These are phyloP conservation scores for Axinella damicornis DNA, from an alignment of 37 sponge, comb jelly and placozoan species.

Conservation along the genomic window DNA sequence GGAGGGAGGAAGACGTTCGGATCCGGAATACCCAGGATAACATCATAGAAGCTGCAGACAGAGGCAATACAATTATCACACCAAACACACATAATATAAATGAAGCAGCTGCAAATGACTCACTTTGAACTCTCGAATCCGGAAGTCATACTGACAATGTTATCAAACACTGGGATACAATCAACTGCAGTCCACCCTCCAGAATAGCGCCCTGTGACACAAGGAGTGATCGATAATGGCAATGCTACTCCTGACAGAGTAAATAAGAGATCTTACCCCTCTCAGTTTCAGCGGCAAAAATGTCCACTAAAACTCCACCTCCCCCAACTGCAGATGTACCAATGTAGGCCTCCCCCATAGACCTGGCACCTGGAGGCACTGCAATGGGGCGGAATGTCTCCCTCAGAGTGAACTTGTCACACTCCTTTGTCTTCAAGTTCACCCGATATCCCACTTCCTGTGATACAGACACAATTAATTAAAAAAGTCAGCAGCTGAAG, in stretches of 20 bases:
- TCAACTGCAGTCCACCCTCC: conserved; percentile 14
- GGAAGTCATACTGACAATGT: neutral
- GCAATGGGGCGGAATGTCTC: conserved; percentile 48
- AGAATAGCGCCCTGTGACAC: neutral
- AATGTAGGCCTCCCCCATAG: conserved; percentile 31
- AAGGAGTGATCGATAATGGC: too few relatives aligned
- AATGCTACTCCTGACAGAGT: too few relatives aligned
- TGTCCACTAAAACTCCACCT: conserved; percentile 34
- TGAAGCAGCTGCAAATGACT: too few relatives aligned
- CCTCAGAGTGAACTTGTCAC: conserved; percentile 11
- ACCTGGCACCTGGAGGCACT: conserved; percentile 49
- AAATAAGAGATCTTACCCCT: neutral
- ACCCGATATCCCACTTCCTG: conserved; percentile 44
- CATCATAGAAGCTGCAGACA: conserved; percentile 36
- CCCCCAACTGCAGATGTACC: conserved; percentile 42
- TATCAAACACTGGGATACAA: conserved; percentile 40
- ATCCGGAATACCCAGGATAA: conserved; percentile 37
- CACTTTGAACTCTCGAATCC: too few relatives aligned
- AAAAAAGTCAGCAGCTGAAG: neutral
- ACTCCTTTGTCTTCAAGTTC: conserved; percentile 49
- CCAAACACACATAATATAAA: too few relatives aligned
- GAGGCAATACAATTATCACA: too few relatives aligned
- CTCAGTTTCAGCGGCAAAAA: neutral
- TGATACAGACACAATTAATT: neutral
- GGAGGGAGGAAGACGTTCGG: conserved; percentile 48